Evolutionary conservation across 2,888 invertebrate species (phyloP).

Genomic region (Morpho helenor): DNA sequence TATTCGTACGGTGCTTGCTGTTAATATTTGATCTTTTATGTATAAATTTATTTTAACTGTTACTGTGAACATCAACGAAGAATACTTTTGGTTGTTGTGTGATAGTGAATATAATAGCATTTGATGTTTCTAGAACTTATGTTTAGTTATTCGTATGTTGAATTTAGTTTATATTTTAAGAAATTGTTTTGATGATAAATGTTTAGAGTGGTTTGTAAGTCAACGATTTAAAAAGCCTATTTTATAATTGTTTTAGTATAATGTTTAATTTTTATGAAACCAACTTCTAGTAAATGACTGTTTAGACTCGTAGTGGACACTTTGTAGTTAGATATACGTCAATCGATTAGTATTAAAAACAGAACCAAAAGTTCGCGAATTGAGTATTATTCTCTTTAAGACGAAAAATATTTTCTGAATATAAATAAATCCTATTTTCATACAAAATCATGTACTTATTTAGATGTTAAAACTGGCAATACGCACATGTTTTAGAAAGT

Average conservation of each 20-base stretch:
- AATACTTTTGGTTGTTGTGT: slow-evolving; percentile 45
- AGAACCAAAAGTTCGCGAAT: slow-evolving; percentile 65
- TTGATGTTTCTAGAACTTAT: slow-evolving; percentile 40
- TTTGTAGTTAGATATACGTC: slow-evolving; percentile 59
- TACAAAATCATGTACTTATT: slow-evolving; percentile 65
- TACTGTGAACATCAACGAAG: slow-evolving; percentile 61
- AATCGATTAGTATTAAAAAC: slow-evolving; percentile 48
- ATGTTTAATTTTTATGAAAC: slow-evolving; percentile 42
- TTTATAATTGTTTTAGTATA: slow-evolving; percentile 38
- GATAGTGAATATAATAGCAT: slow-evolving; percentile 35
- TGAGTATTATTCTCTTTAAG: slow-evolving; percentile 57
- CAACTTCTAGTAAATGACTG: slow-evolving; percentile 61
- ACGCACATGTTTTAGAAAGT: slow-evolving; percentile 61
- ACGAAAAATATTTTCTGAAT: slow-evolving; percentile 69
- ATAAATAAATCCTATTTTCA: slow-evolving; percentile 74
- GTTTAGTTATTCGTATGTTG: slow-evolving; percentile 45
- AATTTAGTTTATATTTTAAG: slow-evolving; percentile 46
- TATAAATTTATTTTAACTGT: slow-evolving; percentile 46
- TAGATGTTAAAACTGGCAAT: slow-evolving; percentile 63
- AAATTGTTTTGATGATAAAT: slow-evolving; percentile 67
- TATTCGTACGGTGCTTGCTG: slow-evolving; percentile 73
- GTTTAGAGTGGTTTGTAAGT: slow-evolving; percentile 44
- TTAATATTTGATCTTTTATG: slow-evolving; percentile 62
- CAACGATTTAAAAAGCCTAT: slow-evolving; percentile 54
- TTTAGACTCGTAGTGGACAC: slow-evolving; percentile 61